Percentiles rank a stretch among this genome's conserved stretches.
These are phyloP conservation scores for Myotis daubentonii DNA, from an alignment of 2,797 vertebrate genomes.

Conservation along the genomic window DNA sequence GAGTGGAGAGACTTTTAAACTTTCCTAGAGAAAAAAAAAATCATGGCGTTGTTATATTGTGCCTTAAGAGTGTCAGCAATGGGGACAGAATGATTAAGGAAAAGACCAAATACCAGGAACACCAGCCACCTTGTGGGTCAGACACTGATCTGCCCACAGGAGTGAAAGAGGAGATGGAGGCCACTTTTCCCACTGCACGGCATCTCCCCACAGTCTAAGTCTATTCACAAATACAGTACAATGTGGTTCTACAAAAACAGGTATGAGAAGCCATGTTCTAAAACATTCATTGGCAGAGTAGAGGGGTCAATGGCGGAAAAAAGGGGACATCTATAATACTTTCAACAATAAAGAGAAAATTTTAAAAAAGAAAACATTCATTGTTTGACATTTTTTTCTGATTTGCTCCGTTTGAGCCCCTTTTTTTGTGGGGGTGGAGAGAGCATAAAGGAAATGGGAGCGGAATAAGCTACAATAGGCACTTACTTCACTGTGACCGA, in stretches of 20 bases:
- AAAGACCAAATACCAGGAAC: background rate
- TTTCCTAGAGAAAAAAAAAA: constrained; percentile 28
- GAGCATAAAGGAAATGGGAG: background rate
- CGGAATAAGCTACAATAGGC: background rate
- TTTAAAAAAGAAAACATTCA: background rate
- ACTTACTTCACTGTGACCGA: background rate
- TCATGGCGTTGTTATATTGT: constrained; percentile 7
- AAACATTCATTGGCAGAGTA: background rate
- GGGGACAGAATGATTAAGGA: background rate
- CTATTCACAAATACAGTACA: background rate
- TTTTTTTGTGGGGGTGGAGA: too few relatives aligned
- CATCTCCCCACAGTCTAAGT: background rate
- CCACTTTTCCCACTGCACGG: background rate
- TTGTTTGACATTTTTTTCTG: background rate
- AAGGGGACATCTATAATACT: too few relatives aligned
- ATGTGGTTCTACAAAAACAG: background rate
- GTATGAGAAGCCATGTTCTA: background rate
- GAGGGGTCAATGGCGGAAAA: too few relatives aligned
- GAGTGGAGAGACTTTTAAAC: constrained; percentile 27
- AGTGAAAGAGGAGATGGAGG: background rate
- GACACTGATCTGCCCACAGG: background rate
- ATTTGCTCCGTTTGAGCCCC: background rate
- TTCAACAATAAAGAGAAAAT: too few relatives aligned
- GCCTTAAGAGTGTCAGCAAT: background rate
- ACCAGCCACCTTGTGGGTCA: background rate